Base-by-base conservation (phyloP, 2,797 vertebrate genomes). In the Pseudotriccus pelzelni region DNA sequence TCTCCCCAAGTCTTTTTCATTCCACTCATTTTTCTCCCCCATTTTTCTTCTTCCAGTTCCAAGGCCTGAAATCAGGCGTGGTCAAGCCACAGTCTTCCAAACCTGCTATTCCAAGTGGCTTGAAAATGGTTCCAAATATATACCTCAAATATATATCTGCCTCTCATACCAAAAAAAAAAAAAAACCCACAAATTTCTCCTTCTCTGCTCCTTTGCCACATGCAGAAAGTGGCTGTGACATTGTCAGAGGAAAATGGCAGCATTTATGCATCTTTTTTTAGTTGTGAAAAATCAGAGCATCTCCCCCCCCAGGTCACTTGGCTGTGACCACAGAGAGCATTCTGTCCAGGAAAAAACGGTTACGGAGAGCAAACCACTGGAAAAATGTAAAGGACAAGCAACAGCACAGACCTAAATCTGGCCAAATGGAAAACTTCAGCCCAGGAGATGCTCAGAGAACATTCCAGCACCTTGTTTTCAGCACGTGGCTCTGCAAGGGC, bases 381-480 rank as follows among this genome's bases (percentile, higher is more conserved):
- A 90, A 95, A 95, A 94, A 93, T 24, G 15, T 46, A 19, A 90
- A 96, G 52, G 63, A 49, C 10, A 30, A 81, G 37, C 77, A 81
- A 46, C 59, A 68, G 44, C 46, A 75, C 23, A 44, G 55, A 49
- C 49, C 76, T 66, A 84, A 81, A 93, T 58, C 24, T 46, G 73
- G 36, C 50, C 69, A 64, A 67, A 82, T 1, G 36, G 70, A 88
- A 93, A 94, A 53, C 24, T 17, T 69, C 0, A 50, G 19, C 49
- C 43, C 72, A 87, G 62, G 74, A 92, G 87, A 80, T 58, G 68
- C 76, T 67, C 55, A 44, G 66, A 67, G 30, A 81, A 84, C 10
- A 5, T 67, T 56, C 76, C 41, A 46, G 50, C 67, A 67, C 32
- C 34, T 43, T 44, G 34, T 10, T 24, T 9, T 36, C 15, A 47